Evolutionary conservation across 2,888 invertebrate species (phyloP).

Genomic region (Nemotelus pantherinus): DNA sequence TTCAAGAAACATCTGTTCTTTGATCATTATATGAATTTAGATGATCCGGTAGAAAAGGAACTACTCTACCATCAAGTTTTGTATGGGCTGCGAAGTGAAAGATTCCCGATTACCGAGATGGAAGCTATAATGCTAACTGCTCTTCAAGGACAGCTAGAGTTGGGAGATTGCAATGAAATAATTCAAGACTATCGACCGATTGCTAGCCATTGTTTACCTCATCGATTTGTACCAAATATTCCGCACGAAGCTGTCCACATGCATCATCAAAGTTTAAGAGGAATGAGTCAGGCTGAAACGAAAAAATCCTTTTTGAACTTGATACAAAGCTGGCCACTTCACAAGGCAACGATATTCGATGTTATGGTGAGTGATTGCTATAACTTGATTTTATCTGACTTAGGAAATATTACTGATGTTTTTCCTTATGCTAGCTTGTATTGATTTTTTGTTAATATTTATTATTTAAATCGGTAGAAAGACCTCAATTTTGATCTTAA

Average conservation of each 20-base stretch:
- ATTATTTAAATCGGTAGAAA: neutral
- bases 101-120: slow-evolving; percentile 91
- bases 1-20: slow-evolving; percentile 87
- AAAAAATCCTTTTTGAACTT: slow-evolving; percentile 93
- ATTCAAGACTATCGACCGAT: slow-evolving; percentile 74
- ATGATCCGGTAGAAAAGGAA: slow-evolving; percentile 92
- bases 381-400: neutral
- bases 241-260: slow-evolving; percentile 87
- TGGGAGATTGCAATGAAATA: slow-evolving; percentile 81
- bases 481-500: too few species aligned
- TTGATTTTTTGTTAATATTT: neutral
- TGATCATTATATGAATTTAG: slow-evolving; percentile 80
- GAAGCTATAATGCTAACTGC: slow-evolving; percentile 96
- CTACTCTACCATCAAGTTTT: slow-evolving; percentile 92
- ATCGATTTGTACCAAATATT: slow-evolving; percentile 80
- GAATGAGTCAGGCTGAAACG: slow-evolving; percentile 86
- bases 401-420: too few species aligned
- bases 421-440: neutral
- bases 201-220: slow-evolving; percentile 84
- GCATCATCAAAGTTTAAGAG: slow-evolving; percentile 89
- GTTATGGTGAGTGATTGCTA: slow-evolving; percentile 76
- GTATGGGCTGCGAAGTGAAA: slow-evolving; percentile 88
- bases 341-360: slow-evolving; percentile 92
- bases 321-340: slow-evolving; percentile 92
- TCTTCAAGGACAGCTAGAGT: slow-evolving; percentile 90